These are phyloP conservation scores for Anorthoa munda DNA, from an alignment of 2,888 invertebrate genomes.

Conservation along the genomic window DNA sequence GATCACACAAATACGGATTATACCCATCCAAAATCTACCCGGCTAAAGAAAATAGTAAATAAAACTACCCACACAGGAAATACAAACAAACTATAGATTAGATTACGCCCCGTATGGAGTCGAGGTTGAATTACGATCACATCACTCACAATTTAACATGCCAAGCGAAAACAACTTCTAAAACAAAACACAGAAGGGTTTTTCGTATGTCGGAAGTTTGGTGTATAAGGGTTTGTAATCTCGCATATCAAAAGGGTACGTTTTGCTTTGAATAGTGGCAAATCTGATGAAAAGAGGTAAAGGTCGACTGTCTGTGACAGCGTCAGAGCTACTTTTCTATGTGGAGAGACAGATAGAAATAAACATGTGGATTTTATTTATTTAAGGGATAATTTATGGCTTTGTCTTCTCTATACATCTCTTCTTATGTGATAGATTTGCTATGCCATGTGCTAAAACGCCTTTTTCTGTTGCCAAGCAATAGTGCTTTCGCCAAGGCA, in stretches of 20 bases:
- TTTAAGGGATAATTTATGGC: too few species aligned
- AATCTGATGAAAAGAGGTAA: conserved; percentile 38
- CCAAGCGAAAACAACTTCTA: conserved; percentile 25
- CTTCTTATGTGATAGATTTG: neutral
- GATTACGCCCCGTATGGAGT: conserved; percentile 17
- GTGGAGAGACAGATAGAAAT: neutral
- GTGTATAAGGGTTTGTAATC: conserved; percentile 30
- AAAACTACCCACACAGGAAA: conserved; percentile 22
- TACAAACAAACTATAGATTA: conserved; percentile 40
- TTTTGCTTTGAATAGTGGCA: conserved; percentile 43
- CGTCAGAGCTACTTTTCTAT: neutral
- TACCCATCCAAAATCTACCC: conserved; percentile 2
- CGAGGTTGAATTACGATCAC: conserved; percentile 36
- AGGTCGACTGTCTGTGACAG: conserved; percentile 8
- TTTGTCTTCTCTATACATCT: too few species aligned
- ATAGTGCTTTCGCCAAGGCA: neutral
- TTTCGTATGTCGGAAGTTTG: neutral
- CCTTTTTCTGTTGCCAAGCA: neutral
- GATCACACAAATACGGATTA: conserved; percentile 8
- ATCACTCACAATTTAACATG: conserved; percentile 31
- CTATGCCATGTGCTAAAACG: neutral
- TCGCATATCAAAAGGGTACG: conserved; percentile 40
- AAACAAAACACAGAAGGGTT: neutral
- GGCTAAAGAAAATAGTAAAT: conserved; percentile 32
- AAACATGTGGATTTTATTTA: too few species aligned